Evolutionary conservation across 2,113 vertebrate genomes (phyloP).

Genomic region (Xerus inauris): DNA sequence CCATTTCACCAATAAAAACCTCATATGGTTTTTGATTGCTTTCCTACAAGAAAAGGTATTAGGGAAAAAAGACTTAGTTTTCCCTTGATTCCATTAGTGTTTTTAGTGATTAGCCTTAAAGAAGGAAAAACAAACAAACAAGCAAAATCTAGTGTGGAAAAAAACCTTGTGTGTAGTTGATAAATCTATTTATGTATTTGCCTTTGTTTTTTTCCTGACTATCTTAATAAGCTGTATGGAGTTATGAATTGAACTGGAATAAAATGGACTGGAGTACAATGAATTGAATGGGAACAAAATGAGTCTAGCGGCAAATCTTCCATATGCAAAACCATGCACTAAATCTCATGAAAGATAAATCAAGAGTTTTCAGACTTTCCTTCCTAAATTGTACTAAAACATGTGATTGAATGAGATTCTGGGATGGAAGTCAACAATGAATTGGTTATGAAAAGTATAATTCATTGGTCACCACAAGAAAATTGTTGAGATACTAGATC

Average conservation of each 20-base stretch:
- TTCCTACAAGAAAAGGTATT: slow-evolving; percentile 13
- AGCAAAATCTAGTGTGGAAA: background rate
- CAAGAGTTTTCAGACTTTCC: slow-evolving; percentile 47
- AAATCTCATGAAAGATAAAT: background rate
- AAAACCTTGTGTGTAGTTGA: background rate
- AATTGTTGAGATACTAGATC: slow-evolving; percentile 31
- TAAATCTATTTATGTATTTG: background rate
- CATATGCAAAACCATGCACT: background rate
- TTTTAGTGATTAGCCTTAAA: background rate
- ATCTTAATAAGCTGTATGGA: background rate
- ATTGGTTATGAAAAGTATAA: slow-evolving; percentile 28
- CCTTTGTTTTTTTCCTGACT: background rate
- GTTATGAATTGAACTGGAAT: background rate
- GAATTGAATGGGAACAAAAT: background rate
- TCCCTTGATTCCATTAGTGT: background rate
- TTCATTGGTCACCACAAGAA: slow-evolving; percentile 26
- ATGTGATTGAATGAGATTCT: background rate
- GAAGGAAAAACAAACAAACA: background rate
- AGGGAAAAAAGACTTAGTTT: background rate
- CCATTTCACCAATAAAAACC: background rate
- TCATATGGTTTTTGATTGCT: background rate
- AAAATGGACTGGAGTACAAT: no score
- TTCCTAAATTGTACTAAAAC: slow-evolving; percentile 28
- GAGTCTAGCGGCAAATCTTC: background rate
- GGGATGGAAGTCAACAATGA: background rate